Evolutionary conservation across 2,113 vertebrate species (phyloP).

Genomic region (Hippocampus guttulatus): DNA sequence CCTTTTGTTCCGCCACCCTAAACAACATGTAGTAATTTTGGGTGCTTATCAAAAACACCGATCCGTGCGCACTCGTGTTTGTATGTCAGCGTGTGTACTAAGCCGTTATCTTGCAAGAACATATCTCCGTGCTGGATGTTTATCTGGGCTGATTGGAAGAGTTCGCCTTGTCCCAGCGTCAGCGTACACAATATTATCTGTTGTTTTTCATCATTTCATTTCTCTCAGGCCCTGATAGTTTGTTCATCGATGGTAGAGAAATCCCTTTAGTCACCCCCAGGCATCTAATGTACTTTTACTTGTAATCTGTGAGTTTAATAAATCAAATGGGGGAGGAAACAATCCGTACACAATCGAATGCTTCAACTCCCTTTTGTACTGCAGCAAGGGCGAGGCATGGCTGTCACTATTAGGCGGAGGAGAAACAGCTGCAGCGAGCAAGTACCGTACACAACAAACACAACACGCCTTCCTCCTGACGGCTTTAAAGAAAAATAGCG

Average conservation of each 20-base stretch:
- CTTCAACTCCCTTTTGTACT: slow-evolving; percentile 54
- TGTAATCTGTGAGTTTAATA: slow-evolving; percentile 67
- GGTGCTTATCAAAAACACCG: slow-evolving; percentile 57
- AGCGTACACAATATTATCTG: slow-evolving; percentile 59
- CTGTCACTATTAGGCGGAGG: slow-evolving; percentile 43
- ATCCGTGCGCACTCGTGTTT: slow-evolving; percentile 25
- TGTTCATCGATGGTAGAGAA: slow-evolving; percentile 54
- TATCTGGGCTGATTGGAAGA: slow-evolving; percentile 61
- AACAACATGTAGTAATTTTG: slow-evolving; percentile 65
- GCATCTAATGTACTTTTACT: slow-evolving; percentile 64
- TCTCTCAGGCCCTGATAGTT: slow-evolving; percentile 52
- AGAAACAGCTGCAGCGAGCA: slow-evolving; percentile 47
- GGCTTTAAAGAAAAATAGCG: slow-evolving; percentile 46
- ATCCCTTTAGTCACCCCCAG: slow-evolving; percentile 55
- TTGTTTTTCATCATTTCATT: slow-evolving; percentile 41
- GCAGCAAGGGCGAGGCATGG: slow-evolving; percentile 29
- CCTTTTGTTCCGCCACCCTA: slow-evolving; percentile 63
- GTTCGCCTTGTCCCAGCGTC: slow-evolving; percentile 59
- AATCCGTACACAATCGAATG: slow-evolving; percentile 55
- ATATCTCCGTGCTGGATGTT: slow-evolving; percentile 70
- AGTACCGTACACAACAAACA: slow-evolving; percentile 38
- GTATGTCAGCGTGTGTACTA: slow-evolving; percentile 34
- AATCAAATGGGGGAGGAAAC: slow-evolving; percentile 48
- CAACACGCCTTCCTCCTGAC: slow-evolving; percentile 40
- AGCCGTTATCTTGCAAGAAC: slow-evolving; percentile 59